Evolutionary conservation across 2,888 invertebrate genomes (phyloP), one percentile per base, ranked within the genome.

Genomic region (Protophormia terraenovae): DNA sequence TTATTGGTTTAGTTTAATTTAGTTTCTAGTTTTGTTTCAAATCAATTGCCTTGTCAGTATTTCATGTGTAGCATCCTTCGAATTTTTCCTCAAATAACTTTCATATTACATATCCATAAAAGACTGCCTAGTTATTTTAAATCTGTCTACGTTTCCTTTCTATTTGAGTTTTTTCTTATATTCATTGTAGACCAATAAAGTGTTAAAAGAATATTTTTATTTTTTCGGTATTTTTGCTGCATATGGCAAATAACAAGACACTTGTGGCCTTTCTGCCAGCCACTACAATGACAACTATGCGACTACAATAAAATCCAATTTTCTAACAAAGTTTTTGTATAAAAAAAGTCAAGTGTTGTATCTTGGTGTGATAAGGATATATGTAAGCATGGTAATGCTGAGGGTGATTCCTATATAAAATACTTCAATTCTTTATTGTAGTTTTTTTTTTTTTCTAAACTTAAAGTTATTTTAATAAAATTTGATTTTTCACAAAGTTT

Each of bases 241-340:
- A 47, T 60, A 47, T 76, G 72, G 58, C 64, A 72, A n/a, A 45
- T 83, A 84, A 87, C 85, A 85, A 79, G 81, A 85, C 86, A 81
- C 87, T 85, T 78, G 86, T 85, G 87, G 85, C 76, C 83, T 75
- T 41, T 12, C 47, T 53, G 24, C 58, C 67, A 77, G 22, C 58
- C 58, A 19, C 27, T 47, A 50, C 69, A 71, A 50, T 78, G 78
- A 38, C 78, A 78, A 71, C 69, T 69, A 32, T 38, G 41, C 27
- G 60, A 69, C 53, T 64, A 85, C 83, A 87, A 87, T 87, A 84
- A 84, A 87, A 87, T 86, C 83, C 82, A 87, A 86, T 87, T 87
- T 86, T 79, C 82, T 29, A 50, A 29, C 55, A 47, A 14, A 58
- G 16, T 62, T 67, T 66, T 16, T 58, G 29, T n/a, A 50, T 41